Conservation (phyloP, 2,797 vertebrate species). For the Gobio occitaniae region DNA sequence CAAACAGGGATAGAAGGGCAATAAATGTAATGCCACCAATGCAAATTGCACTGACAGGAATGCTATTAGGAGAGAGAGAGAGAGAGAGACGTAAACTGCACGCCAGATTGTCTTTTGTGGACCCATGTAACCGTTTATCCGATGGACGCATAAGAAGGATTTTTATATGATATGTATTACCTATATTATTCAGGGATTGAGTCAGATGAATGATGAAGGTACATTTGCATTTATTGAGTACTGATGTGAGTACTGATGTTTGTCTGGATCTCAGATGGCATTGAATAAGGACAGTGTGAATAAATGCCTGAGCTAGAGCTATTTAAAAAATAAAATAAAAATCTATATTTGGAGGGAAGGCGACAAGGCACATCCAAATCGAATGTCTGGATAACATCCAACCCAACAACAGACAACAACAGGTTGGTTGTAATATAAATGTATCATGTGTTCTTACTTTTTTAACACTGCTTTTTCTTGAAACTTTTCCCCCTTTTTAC, state of each 20-base stretch:
- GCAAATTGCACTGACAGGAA: slow-evolving; percentile 49
- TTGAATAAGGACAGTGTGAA: background rate
- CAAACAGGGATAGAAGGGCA: slow-evolving; percentile 31
- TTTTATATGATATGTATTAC: slow-evolving; percentile 12
- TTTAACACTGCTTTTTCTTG: too few relatives aligned
- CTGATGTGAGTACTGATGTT: slow-evolving; percentile 12
- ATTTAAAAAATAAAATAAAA: too few relatives aligned
- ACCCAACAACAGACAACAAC: background rate
- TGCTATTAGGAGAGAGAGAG: slow-evolving; percentile 38
- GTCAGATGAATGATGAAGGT: slow-evolving; percentile 12
- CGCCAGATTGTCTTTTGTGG: slow-evolving; percentile 38
- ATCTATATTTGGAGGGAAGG: background rate
- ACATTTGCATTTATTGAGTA: slow-evolving; percentile 6
- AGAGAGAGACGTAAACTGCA: slow-evolving; percentile 29
- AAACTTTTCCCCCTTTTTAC: background rate
- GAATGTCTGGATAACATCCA: background rate
- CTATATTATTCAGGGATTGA: slow-evolving; percentile 17
- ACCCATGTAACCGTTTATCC: slow-evolving; percentile 19
- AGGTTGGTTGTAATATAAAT: background rate
- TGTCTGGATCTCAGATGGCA: background rate
- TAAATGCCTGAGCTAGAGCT: background rate
- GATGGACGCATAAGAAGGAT: slow-evolving; percentile 5
- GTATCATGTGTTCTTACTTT: too few relatives aligned
- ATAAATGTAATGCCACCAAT: slow-evolving; percentile 51
- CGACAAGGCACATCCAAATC: background rate